A percentile compares a stretch with the other conserved stretches of the same genome.
phyloP scores from a whole-genome alignment of 2,113 vertebrate genomes.

The Pterophyllum scalare region DNA sequence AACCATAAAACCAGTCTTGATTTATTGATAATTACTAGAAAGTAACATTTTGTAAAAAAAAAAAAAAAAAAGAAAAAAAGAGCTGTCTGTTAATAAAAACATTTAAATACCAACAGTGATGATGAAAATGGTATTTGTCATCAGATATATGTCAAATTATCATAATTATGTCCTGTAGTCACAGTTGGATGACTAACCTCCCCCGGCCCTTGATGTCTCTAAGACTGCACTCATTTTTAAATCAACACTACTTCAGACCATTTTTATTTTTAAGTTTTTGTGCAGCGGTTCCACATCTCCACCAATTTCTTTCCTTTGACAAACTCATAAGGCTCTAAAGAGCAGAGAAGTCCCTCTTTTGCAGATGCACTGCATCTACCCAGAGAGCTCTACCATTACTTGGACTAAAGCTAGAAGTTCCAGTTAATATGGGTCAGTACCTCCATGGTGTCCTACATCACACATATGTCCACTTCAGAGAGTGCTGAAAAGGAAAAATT shows the following conservation, averaged over 20 bases:
- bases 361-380: not conserved
- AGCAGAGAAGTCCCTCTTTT: not conserved
- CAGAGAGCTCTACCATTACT: not conserved
- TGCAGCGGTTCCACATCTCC: not conserved
- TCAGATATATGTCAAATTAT: too few species aligned
- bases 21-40: not conserved
- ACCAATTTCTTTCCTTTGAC: not conserved
- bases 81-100: not conserved
- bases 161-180: too few species aligned
- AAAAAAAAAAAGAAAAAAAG: not conserved
- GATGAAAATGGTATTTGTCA: not conserved
- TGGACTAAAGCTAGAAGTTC: not conserved
- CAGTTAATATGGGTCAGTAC: not conserved
- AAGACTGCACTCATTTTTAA: not conserved
- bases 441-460: too few species aligned
- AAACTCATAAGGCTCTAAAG: not conserved
- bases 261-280: not conserved
- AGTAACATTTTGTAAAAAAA: not conserved
- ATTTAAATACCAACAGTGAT: not conserved
- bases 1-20: not conserved
- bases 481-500: not conserved
- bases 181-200: too few species aligned
- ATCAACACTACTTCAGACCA: not conserved
- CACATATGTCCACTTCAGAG: not conserved
- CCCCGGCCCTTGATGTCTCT: too few species aligned